Evolutionary conservation across 2,888 invertebrate species (phyloP), one percentile per base, ranked within the genome.

Genomic region (Papilio elwesi): DNA sequence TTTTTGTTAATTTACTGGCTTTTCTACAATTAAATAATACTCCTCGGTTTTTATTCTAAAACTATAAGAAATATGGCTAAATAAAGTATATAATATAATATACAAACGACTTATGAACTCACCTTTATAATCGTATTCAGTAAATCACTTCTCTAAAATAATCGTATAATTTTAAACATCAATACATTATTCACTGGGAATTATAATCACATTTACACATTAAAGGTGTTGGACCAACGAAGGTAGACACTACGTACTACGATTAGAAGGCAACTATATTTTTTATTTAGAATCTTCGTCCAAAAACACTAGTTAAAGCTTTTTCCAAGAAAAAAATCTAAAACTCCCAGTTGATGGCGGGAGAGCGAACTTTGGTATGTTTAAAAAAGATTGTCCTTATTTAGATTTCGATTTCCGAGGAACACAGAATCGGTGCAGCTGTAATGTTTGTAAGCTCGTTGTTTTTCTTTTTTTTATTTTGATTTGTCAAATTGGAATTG

Each of bases 241-340:
- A 87, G 81, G 81, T 83, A 80, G 72, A 72, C 73, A 74, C 88
- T 85, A 86, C 86, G 66, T 74, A 83, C 89, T 86, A 85, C 83
- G 63, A 76, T 78, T 80, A 88, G 88, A 92, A 92, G 92, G 92
- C 92, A 92, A 87, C 89, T 90, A 91, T 87, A 81, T 82, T 76
- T 82, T 78, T 77, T 77, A 75, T 68, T 83, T 84, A 85, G 83
- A 84, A 82, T 83, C 85, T 80, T 75, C 68, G 75, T 81, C 77
- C 78, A 67, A 73, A 68, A 77, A 75, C 75, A 78, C 78, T 78
- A 75, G 74, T 83, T 85, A 85, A 85, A 84, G 83, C 84, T 85
- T 80, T 75, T 57, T 74, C 52, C 65, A 65, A 55, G 66, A 63
- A 76, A 74, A 66, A 71, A 74, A 72, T 73, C 70, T 72, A 74